Conservation (phyloP, 2,888 invertebrate species). For the Thumatha senex region DNA sequence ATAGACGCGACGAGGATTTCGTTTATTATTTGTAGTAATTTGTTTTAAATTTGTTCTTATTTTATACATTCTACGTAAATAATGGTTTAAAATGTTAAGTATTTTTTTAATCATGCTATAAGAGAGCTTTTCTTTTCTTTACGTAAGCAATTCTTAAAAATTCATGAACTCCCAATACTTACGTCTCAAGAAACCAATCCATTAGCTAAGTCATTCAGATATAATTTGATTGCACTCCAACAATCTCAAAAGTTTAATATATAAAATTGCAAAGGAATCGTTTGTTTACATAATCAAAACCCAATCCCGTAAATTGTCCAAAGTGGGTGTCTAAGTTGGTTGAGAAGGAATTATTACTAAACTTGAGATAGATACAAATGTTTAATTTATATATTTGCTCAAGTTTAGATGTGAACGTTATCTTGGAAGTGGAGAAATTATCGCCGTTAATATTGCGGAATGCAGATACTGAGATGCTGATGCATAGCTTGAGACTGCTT, state of each 20-base stretch:
- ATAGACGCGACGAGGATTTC: too few species aligned
- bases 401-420: slow-evolving; percentile 14
- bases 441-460: neutral
- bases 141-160: slow-evolving; percentile 13
- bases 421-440: slow-evolving; percentile 1
- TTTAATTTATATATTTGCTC: slow-evolving; percentile 35
- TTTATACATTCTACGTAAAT: slow-evolving; percentile 1
- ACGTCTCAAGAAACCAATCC: slow-evolving; percentile 16
- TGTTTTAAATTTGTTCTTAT: too few species aligned
- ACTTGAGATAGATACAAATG: slow-evolving; percentile 53
- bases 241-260: slow-evolving; percentile 44
- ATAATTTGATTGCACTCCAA: slow-evolving; percentile 43
- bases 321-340: slow-evolving; percentile 49
- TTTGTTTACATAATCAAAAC: slow-evolving; percentile 68
- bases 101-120: neutral
- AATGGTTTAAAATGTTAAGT: neutral
- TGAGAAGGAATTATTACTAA: slow-evolving; percentile 55
- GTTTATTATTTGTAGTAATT: too few species aligned
- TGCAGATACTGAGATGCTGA: neutral
- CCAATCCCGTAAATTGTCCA: slow-evolving; percentile 61
- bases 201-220: slow-evolving; percentile 48
- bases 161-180: slow-evolving; percentile 8
- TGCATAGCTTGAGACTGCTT: neutral
- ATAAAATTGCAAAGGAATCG: slow-evolving; percentile 54
- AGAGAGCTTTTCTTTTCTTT: slow-evolving; percentile 16